Evolutionary conservation across 1,140 invertebrate genomes (phyloP).

Genomic region (Agrypnia vestita): DNA sequence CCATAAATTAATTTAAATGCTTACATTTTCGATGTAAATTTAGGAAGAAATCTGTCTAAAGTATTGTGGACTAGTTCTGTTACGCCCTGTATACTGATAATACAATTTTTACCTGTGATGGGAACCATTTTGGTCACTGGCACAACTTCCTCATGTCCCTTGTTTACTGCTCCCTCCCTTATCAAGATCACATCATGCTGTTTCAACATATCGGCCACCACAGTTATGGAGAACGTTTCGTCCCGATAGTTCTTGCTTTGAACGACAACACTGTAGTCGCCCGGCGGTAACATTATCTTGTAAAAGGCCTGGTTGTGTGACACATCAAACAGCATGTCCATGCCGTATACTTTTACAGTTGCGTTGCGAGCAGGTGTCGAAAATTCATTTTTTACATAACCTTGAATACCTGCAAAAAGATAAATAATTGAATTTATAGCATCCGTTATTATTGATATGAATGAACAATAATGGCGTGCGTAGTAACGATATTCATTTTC

Average conservation of each 20-base stretch:
- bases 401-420: slow-evolving; percentile 78
- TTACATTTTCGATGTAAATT: no score
- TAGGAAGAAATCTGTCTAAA: no score
- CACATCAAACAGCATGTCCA: slow-evolving; percentile 75
- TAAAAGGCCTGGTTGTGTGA: slow-evolving; percentile 80
- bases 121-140: slow-evolving; percentile 5
- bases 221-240: slow-evolving; percentile 65
- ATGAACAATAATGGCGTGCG: no score
- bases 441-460: no score
- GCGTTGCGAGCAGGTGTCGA: slow-evolving; percentile 81
- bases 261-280: slow-evolving; percentile 76
- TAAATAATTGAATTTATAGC: not conserved
- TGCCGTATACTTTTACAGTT: slow-evolving; percentile 76
- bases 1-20: no score
- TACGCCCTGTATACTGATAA: no score
- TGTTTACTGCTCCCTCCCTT: not conserved
- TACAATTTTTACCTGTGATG: slow-evolving; percentile 1
- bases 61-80: no score
- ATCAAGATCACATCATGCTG: slow-evolving; percentile 64
- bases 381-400: slow-evolving; percentile 78
- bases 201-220: slow-evolving; percentile 65
- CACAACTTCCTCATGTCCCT: slow-evolving; percentile 11
- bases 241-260: slow-evolving; percentile 75
- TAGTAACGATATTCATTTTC: no score
- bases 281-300: slow-evolving; percentile 79